phyloP scores from a whole-genome alignment of 2,797 vertebrate genomes.

The Oceanodroma leucorhoa region DNA sequence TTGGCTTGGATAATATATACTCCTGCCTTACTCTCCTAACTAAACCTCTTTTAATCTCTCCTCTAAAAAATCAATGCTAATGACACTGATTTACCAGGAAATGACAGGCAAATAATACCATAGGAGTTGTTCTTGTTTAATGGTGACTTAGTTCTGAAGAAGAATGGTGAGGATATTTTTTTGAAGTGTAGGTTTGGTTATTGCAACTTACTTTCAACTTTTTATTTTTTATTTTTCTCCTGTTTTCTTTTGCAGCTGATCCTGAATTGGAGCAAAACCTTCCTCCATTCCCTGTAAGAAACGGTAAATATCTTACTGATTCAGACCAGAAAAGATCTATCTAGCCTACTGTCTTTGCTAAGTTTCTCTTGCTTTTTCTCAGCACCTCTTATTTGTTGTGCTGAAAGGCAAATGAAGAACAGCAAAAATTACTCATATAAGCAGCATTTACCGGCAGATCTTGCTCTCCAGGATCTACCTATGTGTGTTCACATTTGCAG shows the following conservation, averaged over 20 bases:
- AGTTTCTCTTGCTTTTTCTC: not conserved
- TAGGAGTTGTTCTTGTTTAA: conserved; percentile 56
- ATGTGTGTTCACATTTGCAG: not conserved
- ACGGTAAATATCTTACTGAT: not conserved
- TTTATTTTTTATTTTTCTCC: not conserved
- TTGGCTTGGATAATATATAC: conserved; percentile 75
- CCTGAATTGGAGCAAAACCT: not conserved
- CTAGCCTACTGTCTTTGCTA: not conserved
- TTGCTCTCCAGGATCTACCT: not conserved
- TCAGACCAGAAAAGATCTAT: not conserved
- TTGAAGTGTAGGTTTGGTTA: conserved; percentile 23
- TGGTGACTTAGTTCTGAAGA: conserved; percentile 54
- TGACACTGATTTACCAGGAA: conserved; percentile 75
- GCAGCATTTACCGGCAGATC: not conserved
- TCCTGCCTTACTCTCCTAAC: conserved; percentile 71
- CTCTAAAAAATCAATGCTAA: conserved; percentile 75
- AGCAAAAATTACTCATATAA: not conserved
- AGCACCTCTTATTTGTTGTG: not conserved
- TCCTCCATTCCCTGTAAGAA: not conserved
- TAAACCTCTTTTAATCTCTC: conserved; percentile 78
- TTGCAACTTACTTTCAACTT: not conserved
- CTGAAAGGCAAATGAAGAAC: not conserved
- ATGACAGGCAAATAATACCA: conserved; percentile 70
- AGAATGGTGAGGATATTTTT: conserved; percentile 1
- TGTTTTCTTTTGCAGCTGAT: not conserved